Evolutionary conservation across 2,797 vertebrate genomes (phyloP).

Genomic region (Spheniscus humboldti): DNA sequence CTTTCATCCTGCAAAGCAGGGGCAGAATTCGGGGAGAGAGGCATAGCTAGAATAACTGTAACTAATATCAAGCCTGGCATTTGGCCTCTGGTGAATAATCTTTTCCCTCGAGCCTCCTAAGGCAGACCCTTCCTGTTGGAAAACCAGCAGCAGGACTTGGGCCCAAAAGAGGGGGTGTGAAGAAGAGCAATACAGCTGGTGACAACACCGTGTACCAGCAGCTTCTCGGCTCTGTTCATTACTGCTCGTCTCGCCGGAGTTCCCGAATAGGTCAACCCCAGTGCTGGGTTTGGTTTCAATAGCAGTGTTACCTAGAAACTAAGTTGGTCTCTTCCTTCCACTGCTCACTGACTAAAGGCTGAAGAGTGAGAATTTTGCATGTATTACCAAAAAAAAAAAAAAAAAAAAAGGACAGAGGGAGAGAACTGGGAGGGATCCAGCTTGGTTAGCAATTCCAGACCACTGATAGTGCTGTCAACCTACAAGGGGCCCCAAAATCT

Average conservation of each 20-base stretch:
- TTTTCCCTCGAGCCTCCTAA: background rate
- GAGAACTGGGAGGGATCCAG: background rate
- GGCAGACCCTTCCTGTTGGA: background rate
- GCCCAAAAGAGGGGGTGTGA: background rate
- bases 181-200: background rate
- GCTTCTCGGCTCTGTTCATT: background rate
- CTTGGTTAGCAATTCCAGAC: background rate
- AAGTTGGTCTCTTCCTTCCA: background rate
- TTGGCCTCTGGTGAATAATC: background rate
- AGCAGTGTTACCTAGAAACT: slow-evolving; percentile 3
- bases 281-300: background rate
- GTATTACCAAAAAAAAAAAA: background rate
- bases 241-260: background rate
- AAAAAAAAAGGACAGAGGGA: accelerated
- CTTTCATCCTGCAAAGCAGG: background rate
- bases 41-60: background rate
- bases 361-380: background rate
- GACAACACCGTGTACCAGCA: background rate
- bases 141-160: background rate
- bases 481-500: background rate
- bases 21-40: background rate
- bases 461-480: background rate
- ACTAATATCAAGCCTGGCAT: background rate
- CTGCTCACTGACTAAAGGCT: background rate
- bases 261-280: background rate